Conservation (phyloP, 2,888 invertebrate species). For the Onthophagus sagittarius region DNA sequence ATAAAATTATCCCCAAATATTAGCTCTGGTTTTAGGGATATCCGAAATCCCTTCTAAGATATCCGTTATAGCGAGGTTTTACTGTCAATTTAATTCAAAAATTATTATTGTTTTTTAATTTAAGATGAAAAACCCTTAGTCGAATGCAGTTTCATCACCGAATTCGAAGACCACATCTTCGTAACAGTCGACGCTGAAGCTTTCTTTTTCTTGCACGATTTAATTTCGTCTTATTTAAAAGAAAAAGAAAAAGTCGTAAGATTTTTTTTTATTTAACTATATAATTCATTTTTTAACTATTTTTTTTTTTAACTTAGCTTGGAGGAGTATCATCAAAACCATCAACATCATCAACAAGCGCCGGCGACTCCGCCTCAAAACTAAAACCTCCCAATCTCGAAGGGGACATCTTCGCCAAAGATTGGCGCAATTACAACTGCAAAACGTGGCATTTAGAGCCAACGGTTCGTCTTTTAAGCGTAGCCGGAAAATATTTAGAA, state of each 20-base stretch:
- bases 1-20: too few relatives aligned
- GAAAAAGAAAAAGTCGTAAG: slow-evolving; percentile 82
- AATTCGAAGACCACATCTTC: slow-evolving; percentile 98
- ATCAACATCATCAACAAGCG: slow-evolving; percentile 32
- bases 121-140: slow-evolving; percentile 81
- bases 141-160: slow-evolving; percentile 95
- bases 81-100: not conserved
- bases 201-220: slow-evolving; percentile 95
- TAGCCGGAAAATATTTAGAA: slow-evolving; percentile 86
- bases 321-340: slow-evolving; percentile 15
- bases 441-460: slow-evolving; percentile 97
- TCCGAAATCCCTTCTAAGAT: too few relatives aligned
- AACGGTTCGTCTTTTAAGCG: slow-evolving; percentile 66
- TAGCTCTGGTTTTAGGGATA: too few relatives aligned
- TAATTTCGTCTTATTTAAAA: slow-evolving; percentile 92
- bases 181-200: slow-evolving; percentile 98
- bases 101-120: slow-evolving; percentile 32
- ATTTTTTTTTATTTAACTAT: slow-evolving; percentile 1
- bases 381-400: slow-evolving; percentile 47
- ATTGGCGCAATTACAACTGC: slow-evolving; percentile 88
- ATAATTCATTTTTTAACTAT: not conserved
- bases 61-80: not conserved
- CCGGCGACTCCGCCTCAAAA: slow-evolving; percentile 11
- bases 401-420: slow-evolving; percentile 68
- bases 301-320: not conserved